Evolutionary conservation across 1,140 invertebrate species (phyloP), one percentile per base, ranked within the genome.

Genomic region (Platyscapa corneri): DNA sequence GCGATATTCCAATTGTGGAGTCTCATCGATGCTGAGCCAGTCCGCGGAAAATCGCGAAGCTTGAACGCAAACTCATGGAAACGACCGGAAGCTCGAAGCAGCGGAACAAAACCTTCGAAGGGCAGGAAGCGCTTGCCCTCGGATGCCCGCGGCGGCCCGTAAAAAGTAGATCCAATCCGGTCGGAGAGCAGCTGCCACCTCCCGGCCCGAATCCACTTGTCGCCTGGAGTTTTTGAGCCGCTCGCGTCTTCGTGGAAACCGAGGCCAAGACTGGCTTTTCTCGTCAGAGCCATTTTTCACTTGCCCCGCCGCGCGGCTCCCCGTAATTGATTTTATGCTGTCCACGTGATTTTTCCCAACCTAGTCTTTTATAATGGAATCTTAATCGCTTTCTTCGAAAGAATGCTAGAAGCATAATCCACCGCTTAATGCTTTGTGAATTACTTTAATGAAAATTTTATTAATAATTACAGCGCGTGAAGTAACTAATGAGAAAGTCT

Each of bases 371-470:
- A 60, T 27, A 23, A 60, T 60, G 32, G 34, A 5, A 32, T 37
- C 18, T 20, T 39, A 39, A 18, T 37, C 67, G 67, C 67, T 37
- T 32, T 70, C 67, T 39, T 34, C 67, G 37, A 39, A 37, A 0
- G n/a, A 72, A 30, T 23, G 67, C 67, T n/a, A 14, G 2, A n/a
- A 20, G 67, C 37, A n/a, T n/a, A n/a, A 16, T 14, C 0, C 23
- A 18, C 6, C 70, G 6, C 3, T n/a, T 42, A n/a, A n/a, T 32
- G 37, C 70, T 42, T 20, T 27, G 37, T n/a, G 70, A 42, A 74
- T 74, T 74, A 74, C 70, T 42, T 42, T 27, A 74, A 74, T 74
- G n/a, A n/a, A 39, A n/a, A 74, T 74, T 74, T 74, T 14, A 42
- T 74, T 74, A n/a, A 39, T 39, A 7, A 37, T 37, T 20, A 23